Conservation (phyloP, 2,113 vertebrate genomes). For the Morone saxatilis region DNA sequence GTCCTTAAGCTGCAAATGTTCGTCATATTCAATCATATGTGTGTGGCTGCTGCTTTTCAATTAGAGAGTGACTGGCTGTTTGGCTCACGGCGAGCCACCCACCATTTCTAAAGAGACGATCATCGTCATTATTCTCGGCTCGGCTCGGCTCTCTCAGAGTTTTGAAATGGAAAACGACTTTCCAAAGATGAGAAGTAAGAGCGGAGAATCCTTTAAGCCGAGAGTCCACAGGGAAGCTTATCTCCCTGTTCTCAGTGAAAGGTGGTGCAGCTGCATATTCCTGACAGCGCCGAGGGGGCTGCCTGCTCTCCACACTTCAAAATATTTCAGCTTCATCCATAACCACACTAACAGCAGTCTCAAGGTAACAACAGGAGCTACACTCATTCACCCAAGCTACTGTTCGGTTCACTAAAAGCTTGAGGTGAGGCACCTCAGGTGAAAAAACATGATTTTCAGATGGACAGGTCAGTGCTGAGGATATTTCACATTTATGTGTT, state of each 20-base stretch:
- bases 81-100: not conserved
- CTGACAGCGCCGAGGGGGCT: not conserved
- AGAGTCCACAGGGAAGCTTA: conserved; percentile 32
- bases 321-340: not conserved
- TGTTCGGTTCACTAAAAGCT: not conserved
- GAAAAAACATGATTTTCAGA: not conserved
- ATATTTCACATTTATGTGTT: too few species aligned
- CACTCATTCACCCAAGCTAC: not conserved
- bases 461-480: not conserved
- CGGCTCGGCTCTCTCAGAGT: not conserved
- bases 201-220: conserved; percentile 10
- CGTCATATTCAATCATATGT: not conserved
- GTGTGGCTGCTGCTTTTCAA: not conserved
- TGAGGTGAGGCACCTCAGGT: not conserved
- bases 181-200: conserved; percentile 15
- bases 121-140: not conserved
- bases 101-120: not conserved
- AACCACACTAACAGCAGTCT: not conserved
- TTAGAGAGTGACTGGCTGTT: not conserved
- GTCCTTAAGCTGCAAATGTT: not conserved
- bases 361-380: not conserved
- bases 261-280: not conserved
- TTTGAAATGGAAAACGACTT: conserved; percentile 40
- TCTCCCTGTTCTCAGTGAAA: conserved; percentile 12
- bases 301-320: not conserved